phyloP scores from a whole-genome alignment of 2,797 vertebrate genomes.

The Erethizon dorsatum region DNA sequence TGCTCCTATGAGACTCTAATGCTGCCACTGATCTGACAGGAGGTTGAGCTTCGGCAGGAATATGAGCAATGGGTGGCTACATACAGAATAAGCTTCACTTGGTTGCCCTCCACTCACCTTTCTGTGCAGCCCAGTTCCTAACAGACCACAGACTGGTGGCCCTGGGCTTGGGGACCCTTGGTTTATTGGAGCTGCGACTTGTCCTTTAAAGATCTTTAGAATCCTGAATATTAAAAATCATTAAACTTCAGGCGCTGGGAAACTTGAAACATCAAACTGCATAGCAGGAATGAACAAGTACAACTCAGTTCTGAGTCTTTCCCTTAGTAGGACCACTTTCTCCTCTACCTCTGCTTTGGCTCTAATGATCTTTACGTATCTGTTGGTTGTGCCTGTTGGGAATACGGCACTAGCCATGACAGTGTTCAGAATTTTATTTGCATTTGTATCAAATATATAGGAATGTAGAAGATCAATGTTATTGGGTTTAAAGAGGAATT shows the following conservation, averaged over 20 bases:
- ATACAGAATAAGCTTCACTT: neutral
- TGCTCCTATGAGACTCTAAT: neutral
- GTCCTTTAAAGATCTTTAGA: conserved; percentile 1
- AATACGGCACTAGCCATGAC: neutral
- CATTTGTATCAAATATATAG: neutral
- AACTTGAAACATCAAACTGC: neutral
- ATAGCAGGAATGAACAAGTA: neutral
- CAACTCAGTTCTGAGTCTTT: neutral
- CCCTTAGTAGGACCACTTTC: neutral
- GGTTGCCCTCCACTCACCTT: neutral
- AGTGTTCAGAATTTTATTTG: conserved; percentile 42
- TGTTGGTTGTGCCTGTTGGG: neutral
- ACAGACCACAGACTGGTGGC: neutral
- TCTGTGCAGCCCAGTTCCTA: neutral
- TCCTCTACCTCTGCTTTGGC: neutral
- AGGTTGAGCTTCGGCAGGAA: neutral
- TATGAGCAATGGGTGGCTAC: neutral
- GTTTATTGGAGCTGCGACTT: neutral
- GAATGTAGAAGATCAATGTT: conserved; percentile 14
- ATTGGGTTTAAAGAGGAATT: conserved; percentile 1
- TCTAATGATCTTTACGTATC: neutral
- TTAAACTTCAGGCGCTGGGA: neutral
- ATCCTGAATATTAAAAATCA: neutral
- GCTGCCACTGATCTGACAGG: neutral
- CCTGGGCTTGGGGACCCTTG: neutral